Evolutionary conservation across 2,888 invertebrate genomes (phyloP).

Genomic region (Eumerus sabulonum): DNA sequence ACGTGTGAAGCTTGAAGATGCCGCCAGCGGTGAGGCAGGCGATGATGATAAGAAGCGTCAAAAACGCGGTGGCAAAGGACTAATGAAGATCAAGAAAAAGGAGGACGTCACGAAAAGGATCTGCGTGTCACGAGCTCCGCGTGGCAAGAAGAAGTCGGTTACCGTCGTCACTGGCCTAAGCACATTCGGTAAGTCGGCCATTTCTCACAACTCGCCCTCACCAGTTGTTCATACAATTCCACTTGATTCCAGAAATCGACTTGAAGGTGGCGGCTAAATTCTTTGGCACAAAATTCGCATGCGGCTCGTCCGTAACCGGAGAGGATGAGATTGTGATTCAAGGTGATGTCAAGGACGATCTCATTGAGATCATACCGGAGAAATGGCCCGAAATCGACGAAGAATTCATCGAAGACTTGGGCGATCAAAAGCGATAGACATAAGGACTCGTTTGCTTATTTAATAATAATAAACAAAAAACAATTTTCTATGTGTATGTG

Average conservation of each 20-base stretch:
- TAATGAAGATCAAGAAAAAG: slow-evolving; percentile 96
- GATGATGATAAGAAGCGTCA: slow-evolving; percentile 97
- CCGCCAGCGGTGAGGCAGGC: slow-evolving; percentile 85
- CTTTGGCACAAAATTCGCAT: slow-evolving; percentile 98
- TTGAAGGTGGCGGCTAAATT: slow-evolving; percentile 98
- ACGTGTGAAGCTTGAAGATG: slow-evolving; percentile 84
- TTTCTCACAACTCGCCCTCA: neutral
- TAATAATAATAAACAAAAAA: slow-evolving; percentile 27
- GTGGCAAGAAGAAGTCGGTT: slow-evolving; percentile 99
- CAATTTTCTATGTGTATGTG: slow-evolving; percentile 21
- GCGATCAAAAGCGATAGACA: slow-evolving; percentile 92
- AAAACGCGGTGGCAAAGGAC: slow-evolving; percentile 97
- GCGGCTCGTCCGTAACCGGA: slow-evolving; percentile 99
- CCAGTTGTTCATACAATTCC: neutral
- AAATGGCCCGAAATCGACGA: slow-evolving; percentile 99
- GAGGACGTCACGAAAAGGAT: slow-evolving; percentile 93
- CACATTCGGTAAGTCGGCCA: slow-evolving; percentile 89
- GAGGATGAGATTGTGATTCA: slow-evolving; percentile 99
- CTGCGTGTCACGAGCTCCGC: slow-evolving; percentile 91
- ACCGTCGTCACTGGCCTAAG: slow-evolving; percentile 97
- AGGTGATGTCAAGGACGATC: slow-evolving; percentile 98
- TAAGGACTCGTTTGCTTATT: neutral
- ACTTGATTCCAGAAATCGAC: slow-evolving; percentile 89
- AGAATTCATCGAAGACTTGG: slow-evolving; percentile 94
- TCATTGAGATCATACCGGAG: slow-evolving; percentile 98